phyloP scores from a whole-genome alignment of 2,113 vertebrate species.

The Strigops habroptila region DNA sequence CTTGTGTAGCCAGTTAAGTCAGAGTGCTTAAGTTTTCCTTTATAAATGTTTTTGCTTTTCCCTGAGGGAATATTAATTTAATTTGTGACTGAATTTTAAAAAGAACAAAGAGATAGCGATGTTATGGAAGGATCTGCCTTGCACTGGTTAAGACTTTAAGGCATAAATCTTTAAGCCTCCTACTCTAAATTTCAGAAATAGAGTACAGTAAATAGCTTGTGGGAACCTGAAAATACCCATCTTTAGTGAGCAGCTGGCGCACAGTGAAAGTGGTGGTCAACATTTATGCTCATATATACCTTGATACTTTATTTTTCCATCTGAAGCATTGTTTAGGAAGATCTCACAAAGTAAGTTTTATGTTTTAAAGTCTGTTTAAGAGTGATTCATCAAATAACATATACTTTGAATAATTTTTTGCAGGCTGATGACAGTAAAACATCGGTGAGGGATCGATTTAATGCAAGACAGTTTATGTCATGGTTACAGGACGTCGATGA shows the following conservation, averaged over 20 bases:
- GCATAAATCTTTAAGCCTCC: neutral
- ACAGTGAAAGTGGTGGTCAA: neutral
- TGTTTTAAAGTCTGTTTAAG: neutral
- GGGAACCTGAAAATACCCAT: neutral
- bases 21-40: neutral
- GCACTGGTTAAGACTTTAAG: neutral
- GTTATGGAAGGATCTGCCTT: neutral
- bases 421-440: slow-evolving; percentile 95
- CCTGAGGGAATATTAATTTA: neutral
- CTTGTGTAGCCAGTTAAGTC: neutral
- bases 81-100: neutral
- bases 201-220: neutral
- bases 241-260: neutral
- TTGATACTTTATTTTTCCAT: neutral
- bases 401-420: neutral
- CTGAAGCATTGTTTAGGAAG: neutral
- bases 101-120: neutral
- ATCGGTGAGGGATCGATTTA: slow-evolving; percentile 95
- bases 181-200: neutral
- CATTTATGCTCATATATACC: neutral
- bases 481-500: slow-evolving; percentile 99
- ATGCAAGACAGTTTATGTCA: slow-evolving; percentile 97
- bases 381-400: neutral
- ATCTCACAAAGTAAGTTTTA: neutral
- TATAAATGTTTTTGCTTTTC: neutral